Conservation (phyloP, 2,797 vertebrate genomes). For the Myiotriccus ornatus region DNA sequence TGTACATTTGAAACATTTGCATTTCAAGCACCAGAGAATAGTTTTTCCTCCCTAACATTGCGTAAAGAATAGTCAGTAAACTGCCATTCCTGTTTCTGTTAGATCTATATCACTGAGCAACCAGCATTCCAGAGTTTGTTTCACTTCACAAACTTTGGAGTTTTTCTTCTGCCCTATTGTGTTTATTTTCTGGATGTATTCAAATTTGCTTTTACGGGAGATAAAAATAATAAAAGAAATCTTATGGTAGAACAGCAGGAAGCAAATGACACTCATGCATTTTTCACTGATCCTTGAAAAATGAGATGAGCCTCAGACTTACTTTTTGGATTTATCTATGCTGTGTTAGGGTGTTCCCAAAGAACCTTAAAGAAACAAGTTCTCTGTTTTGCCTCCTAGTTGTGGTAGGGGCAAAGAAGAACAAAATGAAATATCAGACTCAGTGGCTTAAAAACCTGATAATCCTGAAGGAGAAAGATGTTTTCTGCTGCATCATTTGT, state of each 20-base stretch:
- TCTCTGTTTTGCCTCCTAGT: not conserved
- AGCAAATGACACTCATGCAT: not conserved
- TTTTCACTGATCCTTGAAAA: conserved; percentile 31
- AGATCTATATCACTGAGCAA: not conserved
- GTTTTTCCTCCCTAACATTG: not conserved
- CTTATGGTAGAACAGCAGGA: not conserved
- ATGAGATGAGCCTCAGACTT: not conserved
- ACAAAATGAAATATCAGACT: not conserved
- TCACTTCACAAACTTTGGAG: not conserved
- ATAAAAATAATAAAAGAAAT: not conserved
- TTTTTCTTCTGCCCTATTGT: not conserved
- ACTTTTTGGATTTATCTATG: not conserved
- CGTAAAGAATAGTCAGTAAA: not conserved
- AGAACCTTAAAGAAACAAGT: not conserved
- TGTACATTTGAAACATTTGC: not conserved
- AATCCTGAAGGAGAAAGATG: not conserved
- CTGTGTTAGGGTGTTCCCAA: not conserved
- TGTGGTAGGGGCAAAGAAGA: not conserved
- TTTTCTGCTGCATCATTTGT: not conserved
- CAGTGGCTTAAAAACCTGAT: not conserved
- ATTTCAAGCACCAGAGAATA: not conserved
- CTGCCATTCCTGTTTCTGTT: not conserved
- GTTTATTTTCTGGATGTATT: not conserved
- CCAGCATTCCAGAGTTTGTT: not conserved
- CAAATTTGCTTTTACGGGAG: not conserved